A percentile compares a stretch with the other conserved stretches of the same genome.
Conservation (phyloP, 2,797 vertebrate genomes). For the Lacerta viridis region DNA sequence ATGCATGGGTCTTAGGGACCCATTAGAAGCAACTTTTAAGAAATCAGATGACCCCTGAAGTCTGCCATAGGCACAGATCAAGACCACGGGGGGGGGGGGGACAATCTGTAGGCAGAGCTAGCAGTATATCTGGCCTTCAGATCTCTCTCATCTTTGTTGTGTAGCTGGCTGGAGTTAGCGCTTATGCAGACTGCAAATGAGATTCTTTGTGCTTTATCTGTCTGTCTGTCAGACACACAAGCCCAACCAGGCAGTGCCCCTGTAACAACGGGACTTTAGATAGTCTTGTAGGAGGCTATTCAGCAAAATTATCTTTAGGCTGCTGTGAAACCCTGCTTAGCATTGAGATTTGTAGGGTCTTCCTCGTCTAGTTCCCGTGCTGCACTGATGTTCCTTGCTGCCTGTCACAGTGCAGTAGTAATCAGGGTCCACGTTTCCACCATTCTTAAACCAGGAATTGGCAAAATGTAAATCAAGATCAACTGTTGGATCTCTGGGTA, state of each 20-base stretch:
- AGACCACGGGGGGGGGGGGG: not conserved
- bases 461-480: no score
- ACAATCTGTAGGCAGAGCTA: not conserved
- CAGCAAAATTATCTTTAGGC: not conserved
- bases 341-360: not conserved
- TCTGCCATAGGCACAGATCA: not conserved
- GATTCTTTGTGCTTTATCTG: not conserved
- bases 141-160: not conserved
- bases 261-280: slow-evolving; percentile 25
- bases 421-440: not conserved
- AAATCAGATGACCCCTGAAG: not conserved
- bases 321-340: not conserved
- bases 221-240: slow-evolving; percentile 2
- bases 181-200: not conserved
- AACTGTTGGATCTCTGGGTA: no score
- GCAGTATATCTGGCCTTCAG: not conserved
- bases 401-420: slow-evolving; percentile 13
- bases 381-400: slow-evolving; percentile 20
- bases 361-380: slow-evolving; percentile 8
- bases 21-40: not conserved
- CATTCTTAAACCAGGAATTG: no score
- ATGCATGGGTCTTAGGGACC: not conserved
- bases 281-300: slow-evolving; percentile 19
- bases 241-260: not conserved
- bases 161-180: not conserved